These are phyloP conservation scores for Luehdorfia chinensis DNA, from an alignment of 1,140 invertebrate genomes.

Conservation along the genomic window DNA sequence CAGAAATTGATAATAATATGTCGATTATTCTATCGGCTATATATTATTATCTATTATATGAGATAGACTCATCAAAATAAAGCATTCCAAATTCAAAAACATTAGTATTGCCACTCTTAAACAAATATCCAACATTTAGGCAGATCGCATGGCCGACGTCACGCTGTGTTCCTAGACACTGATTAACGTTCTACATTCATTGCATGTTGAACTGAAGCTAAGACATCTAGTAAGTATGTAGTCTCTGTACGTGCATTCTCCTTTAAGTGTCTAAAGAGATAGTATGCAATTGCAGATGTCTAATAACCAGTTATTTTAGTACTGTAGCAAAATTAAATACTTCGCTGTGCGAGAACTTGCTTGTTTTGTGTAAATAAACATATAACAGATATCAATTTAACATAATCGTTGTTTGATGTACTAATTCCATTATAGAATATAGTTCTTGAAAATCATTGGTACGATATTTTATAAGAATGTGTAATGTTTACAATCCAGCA, in stretches of 20 bases:
- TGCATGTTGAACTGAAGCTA: slow-evolving; percentile 3
- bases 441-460: no score
- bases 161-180: slow-evolving; percentile 1
- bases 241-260: not conserved
- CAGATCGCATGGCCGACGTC: slow-evolving; percentile 9
- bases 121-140: slow-evolving; percentile 14
- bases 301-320: not conserved
- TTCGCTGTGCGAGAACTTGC: no score
- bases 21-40: not conserved
- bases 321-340: not conserved
- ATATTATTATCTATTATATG: not conserved
- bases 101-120: slow-evolving; percentile 10
- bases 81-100: slow-evolving; percentile 12
- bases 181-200: slow-evolving; percentile 10
- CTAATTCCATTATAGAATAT: no score
- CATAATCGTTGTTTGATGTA: no score
- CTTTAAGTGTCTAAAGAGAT: slow-evolving; percentile 4
- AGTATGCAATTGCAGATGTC: not conserved
- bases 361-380: slow-evolving; percentile 4
- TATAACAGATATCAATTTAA: not conserved
- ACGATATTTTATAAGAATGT: no score
- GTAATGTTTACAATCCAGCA: no score
- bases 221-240: slow-evolving; percentile 2
- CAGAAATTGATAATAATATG: no score
- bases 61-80: not conserved